These are phyloP conservation scores for Gymnothorax reevesii DNA, from an alignment of 2,797 vertebrate species.

Conservation along the genomic window DNA sequence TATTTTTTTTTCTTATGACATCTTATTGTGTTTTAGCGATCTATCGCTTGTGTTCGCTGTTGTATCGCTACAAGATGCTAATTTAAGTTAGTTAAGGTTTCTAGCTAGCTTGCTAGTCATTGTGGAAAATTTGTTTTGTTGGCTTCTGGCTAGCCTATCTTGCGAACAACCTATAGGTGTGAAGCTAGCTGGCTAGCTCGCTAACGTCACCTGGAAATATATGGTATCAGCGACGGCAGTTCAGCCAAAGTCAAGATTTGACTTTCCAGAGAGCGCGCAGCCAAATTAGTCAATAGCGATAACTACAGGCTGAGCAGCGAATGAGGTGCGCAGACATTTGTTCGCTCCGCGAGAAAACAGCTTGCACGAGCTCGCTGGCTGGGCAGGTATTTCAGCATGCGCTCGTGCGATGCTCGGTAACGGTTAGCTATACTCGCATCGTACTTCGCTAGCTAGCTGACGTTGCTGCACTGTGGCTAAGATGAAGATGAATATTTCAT, in stretches of 20 bases:
- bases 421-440: too few species aligned
- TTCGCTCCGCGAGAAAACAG: neutral
- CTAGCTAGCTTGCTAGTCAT: conserved; percentile 5
- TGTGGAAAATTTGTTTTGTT: too few species aligned
- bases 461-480: neutral
- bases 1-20: neutral
- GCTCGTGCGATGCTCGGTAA: neutral
- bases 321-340: neutral
- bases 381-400: neutral
- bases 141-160: too few species aligned
- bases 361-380: neutral
- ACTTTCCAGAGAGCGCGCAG: neutral
- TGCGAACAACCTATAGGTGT: too few species aligned
- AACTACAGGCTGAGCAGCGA: neutral
- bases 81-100: neutral
- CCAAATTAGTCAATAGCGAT: neutral
- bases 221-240: neutral
- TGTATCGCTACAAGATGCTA: neutral
- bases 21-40: neutral
- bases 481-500: neutral
- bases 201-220: neutral
- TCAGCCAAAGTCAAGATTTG: neutral
- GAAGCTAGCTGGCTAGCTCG: too few species aligned
- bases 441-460: neutral
- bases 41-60: neutral